A percentile compares a stretch with the other conserved stretches of the same genome.
Conservation (phyloP, 1,140 invertebrate genomes). For the Lethocerus indicus region DNA sequence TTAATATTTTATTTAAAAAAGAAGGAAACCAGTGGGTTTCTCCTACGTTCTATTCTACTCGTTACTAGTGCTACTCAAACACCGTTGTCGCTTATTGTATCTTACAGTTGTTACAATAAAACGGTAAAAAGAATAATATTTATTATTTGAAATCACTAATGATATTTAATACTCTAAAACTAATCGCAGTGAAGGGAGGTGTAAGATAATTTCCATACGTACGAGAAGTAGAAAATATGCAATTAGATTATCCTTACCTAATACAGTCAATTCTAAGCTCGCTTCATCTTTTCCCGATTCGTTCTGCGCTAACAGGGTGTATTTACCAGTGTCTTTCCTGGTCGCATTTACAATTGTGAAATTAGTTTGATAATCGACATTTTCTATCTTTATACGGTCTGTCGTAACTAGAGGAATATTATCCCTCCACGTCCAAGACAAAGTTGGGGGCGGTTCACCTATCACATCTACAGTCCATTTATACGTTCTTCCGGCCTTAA, state of each 20-base stretch:
- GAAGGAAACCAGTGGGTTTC: too few relatives aligned
- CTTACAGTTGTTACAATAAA: too few relatives aligned
- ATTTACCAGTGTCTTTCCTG: slow-evolving; percentile 80
- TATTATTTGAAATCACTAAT: too few relatives aligned
- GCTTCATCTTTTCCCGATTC: slow-evolving; percentile 75
- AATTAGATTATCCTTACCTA: slow-evolving; percentile 48
- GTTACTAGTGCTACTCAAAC: too few relatives aligned
- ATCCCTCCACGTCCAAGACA: slow-evolving; percentile 75
- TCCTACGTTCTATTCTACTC: too few relatives aligned
- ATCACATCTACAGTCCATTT: slow-evolving; percentile 83
- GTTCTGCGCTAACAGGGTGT: slow-evolving; percentile 78
- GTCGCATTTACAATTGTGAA: slow-evolving; percentile 67
- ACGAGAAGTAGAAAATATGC: too few relatives aligned
- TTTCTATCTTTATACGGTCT: slow-evolving; percentile 76
- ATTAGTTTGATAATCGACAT: slow-evolving; percentile 80
- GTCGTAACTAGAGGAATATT: slow-evolving; percentile 62
- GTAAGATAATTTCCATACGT: too few relatives aligned
- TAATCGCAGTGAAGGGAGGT: too few relatives aligned
- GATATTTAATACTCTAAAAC: too few relatives aligned
- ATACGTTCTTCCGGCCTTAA: slow-evolving; percentile 77
- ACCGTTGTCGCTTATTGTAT: too few relatives aligned
- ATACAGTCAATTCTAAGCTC: slow-evolving; percentile 78
- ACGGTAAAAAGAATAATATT: too few relatives aligned
- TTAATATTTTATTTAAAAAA: too few relatives aligned
- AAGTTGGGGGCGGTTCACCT: slow-evolving; percentile 74